These are phyloP conservation scores for Drosophila lacicola DNA, from an alignment of 2,888 invertebrate species.

Conservation along the genomic window DNA sequence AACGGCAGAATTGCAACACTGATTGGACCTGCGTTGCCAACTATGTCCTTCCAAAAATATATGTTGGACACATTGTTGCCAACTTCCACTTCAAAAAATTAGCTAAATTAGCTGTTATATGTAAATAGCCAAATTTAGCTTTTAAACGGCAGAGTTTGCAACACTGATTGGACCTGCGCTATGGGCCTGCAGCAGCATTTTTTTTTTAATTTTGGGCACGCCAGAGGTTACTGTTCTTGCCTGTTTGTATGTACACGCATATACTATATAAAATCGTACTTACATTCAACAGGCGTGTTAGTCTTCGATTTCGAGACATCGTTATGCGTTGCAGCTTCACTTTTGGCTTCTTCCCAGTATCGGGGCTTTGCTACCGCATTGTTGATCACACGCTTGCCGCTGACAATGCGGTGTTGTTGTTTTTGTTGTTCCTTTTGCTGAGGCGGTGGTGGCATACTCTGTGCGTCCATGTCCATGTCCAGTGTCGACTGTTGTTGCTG, in stretches of 20 bases:
- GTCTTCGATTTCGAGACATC: slow-evolving; percentile 6
- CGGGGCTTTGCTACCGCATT: slow-evolving; percentile 57
- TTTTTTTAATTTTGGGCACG: too few species aligned
- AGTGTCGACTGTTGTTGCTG: background rate
- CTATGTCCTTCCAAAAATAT: too few species aligned
- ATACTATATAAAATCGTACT: slow-evolving; percentile 13
- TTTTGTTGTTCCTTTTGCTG: slow-evolving; percentile 22
- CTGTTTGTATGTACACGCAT: background rate
- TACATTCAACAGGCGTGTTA: slow-evolving; percentile 30
- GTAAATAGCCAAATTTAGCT: too few species aligned
- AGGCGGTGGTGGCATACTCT: slow-evolving; percentile 46
- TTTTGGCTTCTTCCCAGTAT: slow-evolving; percentile 51
- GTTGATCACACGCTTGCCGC: slow-evolving; percentile 70
- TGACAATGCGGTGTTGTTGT: slow-evolving; percentile 56
- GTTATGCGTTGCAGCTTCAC: slow-evolving; percentile 5
- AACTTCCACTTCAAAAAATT: too few species aligned
- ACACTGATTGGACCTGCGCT: too few species aligned
- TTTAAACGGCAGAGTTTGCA: too few species aligned
- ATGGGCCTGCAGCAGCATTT: too few species aligned
- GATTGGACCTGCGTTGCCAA: too few species aligned
- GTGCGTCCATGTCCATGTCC: slow-evolving; percentile 15
- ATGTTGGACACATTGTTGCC: too few species aligned
- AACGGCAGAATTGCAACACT: too few species aligned
- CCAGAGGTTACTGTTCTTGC: background rate
- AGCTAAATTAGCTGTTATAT: too few species aligned